Evolutionary conservation across 2,113 vertebrate genomes (phyloP), one percentile per base, ranked within the genome.

Genomic region (Lucifuga dentata): DNA sequence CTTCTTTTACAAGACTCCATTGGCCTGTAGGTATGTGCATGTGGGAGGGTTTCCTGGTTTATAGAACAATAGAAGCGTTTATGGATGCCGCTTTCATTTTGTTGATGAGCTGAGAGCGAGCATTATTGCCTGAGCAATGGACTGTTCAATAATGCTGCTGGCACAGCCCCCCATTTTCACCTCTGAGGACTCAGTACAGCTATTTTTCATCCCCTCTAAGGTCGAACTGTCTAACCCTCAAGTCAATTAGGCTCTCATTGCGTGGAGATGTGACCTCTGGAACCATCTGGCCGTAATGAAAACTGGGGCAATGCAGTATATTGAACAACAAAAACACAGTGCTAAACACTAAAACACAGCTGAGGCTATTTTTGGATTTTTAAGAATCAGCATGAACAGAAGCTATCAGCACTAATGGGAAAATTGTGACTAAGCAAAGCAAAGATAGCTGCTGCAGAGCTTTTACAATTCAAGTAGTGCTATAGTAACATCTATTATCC

Each of bases 61-160:
- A 86, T 76, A 39, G 78, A 55, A 78, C 80, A 69, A 68, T 74
- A 58, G 84, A 76, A 78, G 71, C 15, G 15, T 88, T 87, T 89
- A 82, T 86, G 62, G 83, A 68, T 53, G 72, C 39, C 23, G 45
- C 46, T 86, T 91, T 89, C 58, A 85, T 84, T 89, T 79, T 84
- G 69, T 83, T 83, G 72, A 78, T 80, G 73, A 87, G 75, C 74
- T 73, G 32, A 78, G 56, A 71, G 48, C 12, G 12, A 61, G 41
- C 17, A 65, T n/a, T n/a, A n/a, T n/a, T 76, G 68, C 69, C 6
- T 56, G 53, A 20, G 52, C 62, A 66, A 67, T 57, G 53, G 80
- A 69, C 65, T 40, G 81, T 80, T 92, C 89, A 88, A 85, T 90
- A 89, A n/a, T 15, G 33, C 33, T 71, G 64, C 56, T 80, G 68